Conservation (phyloP, 2,888 invertebrate genomes). For the Philhelius pedissequus region DNA sequence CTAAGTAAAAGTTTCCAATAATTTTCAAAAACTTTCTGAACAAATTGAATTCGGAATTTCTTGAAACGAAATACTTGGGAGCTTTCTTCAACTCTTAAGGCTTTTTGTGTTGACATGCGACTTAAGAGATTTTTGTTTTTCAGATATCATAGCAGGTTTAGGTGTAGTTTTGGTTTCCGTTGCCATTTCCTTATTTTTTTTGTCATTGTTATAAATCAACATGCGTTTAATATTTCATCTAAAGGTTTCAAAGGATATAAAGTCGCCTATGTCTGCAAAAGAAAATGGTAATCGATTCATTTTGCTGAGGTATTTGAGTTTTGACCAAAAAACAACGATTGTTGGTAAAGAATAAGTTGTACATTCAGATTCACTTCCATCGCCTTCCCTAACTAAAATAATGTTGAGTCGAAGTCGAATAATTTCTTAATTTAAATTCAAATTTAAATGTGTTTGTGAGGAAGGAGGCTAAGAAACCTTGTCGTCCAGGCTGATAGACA, state of each 20-base stretch:
- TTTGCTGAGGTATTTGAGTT: slow-evolving; percentile 12
- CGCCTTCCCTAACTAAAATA: background rate
- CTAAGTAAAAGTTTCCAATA: slow-evolving; percentile 56
- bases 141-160: background rate
- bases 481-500: background rate
- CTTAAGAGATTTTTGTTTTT: slow-evolving; percentile 37
- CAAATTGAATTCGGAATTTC: slow-evolving; percentile 60
- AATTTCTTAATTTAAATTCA: slow-evolving; percentile 45
- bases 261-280: background rate
- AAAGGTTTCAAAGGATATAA: background rate
- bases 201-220: slow-evolving; percentile 15
- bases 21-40: slow-evolving; percentile 48
- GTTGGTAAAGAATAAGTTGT: slow-evolving; percentile 5
- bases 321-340: background rate
- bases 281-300: background rate
- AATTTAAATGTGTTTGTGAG: background rate
- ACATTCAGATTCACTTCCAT: background rate
- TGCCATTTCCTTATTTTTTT: background rate
- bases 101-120: slow-evolving; percentile 48
- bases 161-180: background rate
- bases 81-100: slow-evolving; percentile 23
- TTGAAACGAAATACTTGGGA: slow-evolving; percentile 10
- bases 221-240: slow-evolving; percentile 29
- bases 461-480: background rate
- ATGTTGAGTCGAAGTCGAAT: slow-evolving; percentile 3